phyloP scores from a whole-genome alignment of 2,888 invertebrate species.

The Mimachlamys varia region DNA sequence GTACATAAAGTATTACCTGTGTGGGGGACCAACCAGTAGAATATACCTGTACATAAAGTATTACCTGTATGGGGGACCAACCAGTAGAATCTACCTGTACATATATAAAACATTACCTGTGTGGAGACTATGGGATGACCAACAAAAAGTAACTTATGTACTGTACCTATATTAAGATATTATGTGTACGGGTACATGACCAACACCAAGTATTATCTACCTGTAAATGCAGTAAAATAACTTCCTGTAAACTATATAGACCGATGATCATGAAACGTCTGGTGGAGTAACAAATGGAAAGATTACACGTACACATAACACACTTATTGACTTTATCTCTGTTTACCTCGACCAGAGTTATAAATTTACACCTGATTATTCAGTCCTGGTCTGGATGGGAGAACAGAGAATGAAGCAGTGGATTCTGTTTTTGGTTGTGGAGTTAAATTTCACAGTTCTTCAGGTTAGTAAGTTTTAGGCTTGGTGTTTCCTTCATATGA shows the following conservation, averaged over 20 bases:
- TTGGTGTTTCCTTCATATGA: too few relatives aligned
- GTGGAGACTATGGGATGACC: too few relatives aligned
- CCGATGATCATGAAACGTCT: background rate
- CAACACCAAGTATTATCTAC: background rate
- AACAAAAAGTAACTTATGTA: too few relatives aligned
- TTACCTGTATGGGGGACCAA: too few relatives aligned
- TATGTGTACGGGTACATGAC: too few relatives aligned
- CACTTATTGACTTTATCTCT: background rate
- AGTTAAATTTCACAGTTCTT: slow-evolving; percentile 10
- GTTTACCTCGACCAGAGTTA: background rate
- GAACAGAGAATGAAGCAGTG: background rate
- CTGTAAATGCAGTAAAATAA: background rate
- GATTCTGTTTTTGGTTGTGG: background rate
- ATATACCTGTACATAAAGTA: too few relatives aligned
- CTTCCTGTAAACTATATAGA: background rate
- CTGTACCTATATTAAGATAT: too few relatives aligned
- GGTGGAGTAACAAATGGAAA: background rate
- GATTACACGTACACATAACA: background rate
- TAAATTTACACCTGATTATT: background rate
- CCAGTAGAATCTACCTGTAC: too few relatives aligned
- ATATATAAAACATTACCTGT: too few relatives aligned
- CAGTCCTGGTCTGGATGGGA: background rate
- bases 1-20: too few relatives aligned
- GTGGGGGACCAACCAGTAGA: too few relatives aligned
- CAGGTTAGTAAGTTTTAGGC: background rate